Base-by-base conservation (phyloP, 2,888 invertebrate genomes). In the Cistogaster globosa region DNA sequence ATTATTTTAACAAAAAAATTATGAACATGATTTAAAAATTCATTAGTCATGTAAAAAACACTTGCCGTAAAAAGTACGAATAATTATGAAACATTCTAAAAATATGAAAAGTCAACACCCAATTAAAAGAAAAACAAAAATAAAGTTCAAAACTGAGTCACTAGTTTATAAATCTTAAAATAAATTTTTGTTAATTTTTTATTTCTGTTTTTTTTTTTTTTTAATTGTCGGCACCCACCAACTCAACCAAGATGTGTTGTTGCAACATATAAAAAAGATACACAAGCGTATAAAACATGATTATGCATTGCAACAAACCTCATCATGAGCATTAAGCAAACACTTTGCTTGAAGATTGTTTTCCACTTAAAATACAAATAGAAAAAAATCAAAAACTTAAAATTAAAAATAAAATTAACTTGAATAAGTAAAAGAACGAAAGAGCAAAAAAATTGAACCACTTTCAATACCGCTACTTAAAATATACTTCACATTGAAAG, bases 141-240 rank as follows among this genome's bases (percentile, higher is more conserved):
- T 0, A 48, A 60, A 72, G 26, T 38, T 36, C 18, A 53, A 67
- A 83, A 75, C 71, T 83, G 82, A 71, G 76, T 76, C 82, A 83
- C 65, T 65, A 65, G 71, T 77, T 32, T 71, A 55, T 20, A 75
- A 58, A 65, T 58, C 69, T 76, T 71, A 76, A 71, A 82, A 82
- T 77, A 71, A 72, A 42, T 55, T 57, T 72, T 8, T 2, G 14
- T 45, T 51, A 18, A 38, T 38, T 9, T 68, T 26, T 55, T 18
- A 18, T 16, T 26, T 9, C n/a, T 63, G 14, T 11, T n/a, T 42
- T 71, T 57, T 38, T 58, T 11, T 55, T 55, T 69, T 16, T n/a
- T 51, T 38, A 48, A 57, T 42, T 58, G 69, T 63, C 58, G 55
- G 80, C 81, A 81, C 74, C 74, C 81, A 75, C 81, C 45, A 67